Evolutionary conservation across 2,888 invertebrate species (phyloP).

Genomic region (Cephus rjabovi): DNA sequence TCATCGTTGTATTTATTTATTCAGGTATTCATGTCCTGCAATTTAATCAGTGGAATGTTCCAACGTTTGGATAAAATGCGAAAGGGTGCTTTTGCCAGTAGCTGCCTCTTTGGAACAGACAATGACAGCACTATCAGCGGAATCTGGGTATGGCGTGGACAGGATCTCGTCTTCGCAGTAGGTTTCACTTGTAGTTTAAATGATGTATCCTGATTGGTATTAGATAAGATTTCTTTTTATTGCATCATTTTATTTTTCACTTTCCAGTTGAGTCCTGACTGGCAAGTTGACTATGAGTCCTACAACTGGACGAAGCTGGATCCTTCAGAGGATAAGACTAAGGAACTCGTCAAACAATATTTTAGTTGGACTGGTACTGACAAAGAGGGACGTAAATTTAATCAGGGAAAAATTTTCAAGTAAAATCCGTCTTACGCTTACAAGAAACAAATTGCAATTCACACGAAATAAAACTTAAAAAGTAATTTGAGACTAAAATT

Average conservation of each 20-base stretch:
- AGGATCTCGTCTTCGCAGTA: slow-evolving; percentile 88
- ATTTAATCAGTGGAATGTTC: slow-evolving; percentile 97
- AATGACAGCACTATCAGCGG: slow-evolving; percentile 94
- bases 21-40: slow-evolving; percentile 95
- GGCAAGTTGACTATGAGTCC: slow-evolving; percentile 97
- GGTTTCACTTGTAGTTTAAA: slow-evolving; percentile 33
- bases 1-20: slow-evolving; percentile 10
- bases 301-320: slow-evolving; percentile 97
- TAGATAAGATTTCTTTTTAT: not conserved
- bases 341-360: slow-evolving; percentile 88
- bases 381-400: slow-evolving; percentile 90
- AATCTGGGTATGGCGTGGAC: slow-evolving; percentile 98
- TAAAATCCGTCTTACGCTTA: slow-evolving; percentile 68
- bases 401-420: slow-evolving; percentile 99
- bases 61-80: slow-evolving; percentile 98
- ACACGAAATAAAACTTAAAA: slow-evolving; percentile 37
- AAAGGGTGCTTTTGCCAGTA: slow-evolving; percentile 95
- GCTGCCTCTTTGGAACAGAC: slow-evolving; percentile 93
- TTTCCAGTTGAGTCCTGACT: slow-evolving; percentile 85
- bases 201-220: not conserved
- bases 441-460: slow-evolving; percentile 7
- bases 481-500: slow-evolving; percentile 17
- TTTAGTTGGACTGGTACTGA: slow-evolving; percentile 91
- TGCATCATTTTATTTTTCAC: slow-evolving; percentile 26
- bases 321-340: slow-evolving; percentile 81